Percentiles rank a stretch among this genome's conserved stretches.
These are phyloP conservation scores for Archips crataeganus DNA, from an alignment of 2,888 invertebrate species.

Conservation along the genomic window DNA sequence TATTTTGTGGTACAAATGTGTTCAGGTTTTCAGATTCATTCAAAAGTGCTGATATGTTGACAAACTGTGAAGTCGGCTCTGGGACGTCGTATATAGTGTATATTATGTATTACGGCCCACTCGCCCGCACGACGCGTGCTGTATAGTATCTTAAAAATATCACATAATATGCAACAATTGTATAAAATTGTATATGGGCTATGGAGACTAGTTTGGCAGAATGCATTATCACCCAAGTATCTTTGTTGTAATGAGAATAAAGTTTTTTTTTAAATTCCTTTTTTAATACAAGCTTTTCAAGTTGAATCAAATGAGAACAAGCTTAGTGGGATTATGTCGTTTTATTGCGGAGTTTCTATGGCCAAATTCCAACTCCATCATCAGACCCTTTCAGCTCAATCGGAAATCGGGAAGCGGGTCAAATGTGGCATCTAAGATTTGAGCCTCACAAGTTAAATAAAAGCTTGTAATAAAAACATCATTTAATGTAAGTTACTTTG, in stretches of 20 bases:
- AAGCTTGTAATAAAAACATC: too few relatives aligned
- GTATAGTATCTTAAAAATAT: constrained; percentile 69
- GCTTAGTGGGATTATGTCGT: too few relatives aligned
- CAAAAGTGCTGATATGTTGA: constrained; percentile 61
- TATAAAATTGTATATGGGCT: constrained; percentile 79
- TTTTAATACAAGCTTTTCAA: too few relatives aligned
- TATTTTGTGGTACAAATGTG: background rate
- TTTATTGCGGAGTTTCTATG: too few relatives aligned
- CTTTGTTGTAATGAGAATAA: constrained; percentile 23
- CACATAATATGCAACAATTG: constrained; percentile 73
- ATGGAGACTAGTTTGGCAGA: constrained; percentile 69
- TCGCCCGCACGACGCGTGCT: constrained; percentile 58
- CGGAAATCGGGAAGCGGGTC: too few relatives aligned
- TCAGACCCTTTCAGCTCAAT: too few relatives aligned
- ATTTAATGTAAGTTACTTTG: too few relatives aligned
- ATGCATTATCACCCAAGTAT: constrained; percentile 47
- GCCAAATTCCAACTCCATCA: too few relatives aligned
- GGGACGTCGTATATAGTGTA: constrained; percentile 44
- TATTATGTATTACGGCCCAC: constrained; percentile 43
- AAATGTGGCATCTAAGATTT: too few relatives aligned
- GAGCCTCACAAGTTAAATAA: too few relatives aligned
- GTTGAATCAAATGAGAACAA: too few relatives aligned
- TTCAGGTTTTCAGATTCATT: constrained; percentile 58
- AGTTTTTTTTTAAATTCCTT: background rate
- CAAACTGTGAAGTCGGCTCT: constrained; percentile 61